Base-by-base conservation (phyloP, 1,140 invertebrate species). In the Drosophila orosa region DNA sequence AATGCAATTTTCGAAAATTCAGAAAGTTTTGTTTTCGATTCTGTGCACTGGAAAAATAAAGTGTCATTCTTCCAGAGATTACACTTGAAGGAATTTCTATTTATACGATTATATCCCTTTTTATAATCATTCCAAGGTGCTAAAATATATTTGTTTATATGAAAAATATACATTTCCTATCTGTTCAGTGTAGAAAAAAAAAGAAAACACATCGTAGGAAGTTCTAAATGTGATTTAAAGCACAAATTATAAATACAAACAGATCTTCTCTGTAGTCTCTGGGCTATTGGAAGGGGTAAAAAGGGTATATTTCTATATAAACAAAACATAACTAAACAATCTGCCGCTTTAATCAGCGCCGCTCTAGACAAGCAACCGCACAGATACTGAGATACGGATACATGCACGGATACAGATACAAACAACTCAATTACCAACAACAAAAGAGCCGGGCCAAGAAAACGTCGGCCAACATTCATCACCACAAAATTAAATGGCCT, bases 1-100 rank as follows among this genome's bases (percentile, higher is more conserved):
- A 86, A 84, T 84, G 84, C 80, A 89, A 89, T 86, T 86, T 86
- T 86, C 61, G 74, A 78, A 86, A 86, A 81, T 80, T 80, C 77
- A 73, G 45, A 80, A 73, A 84, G 80, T 80, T 85, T 80, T 73
- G 67, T 65, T 73, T 80, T 85, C 71, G 80, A 83, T 83, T 80
- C 17, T 15, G 19, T 67, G 65, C 74, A 60, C 47, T 48, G 29
- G 31, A 13, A 29, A 9, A 48, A 17, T 17, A 5, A 8, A 19
- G n/a, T 13, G 27, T 0, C 6, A 7, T 3, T 2, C 15, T 2
- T 0, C 2, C 12, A 35, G 5, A n/a, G 13, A 22, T 10, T 15
- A n/a, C 31, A 35, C 17, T 15, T 9, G 1, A 6, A 52, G 48
- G 35, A 52, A 52, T 8, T 15, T 0, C 0, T 0, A 3, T 25